These are phyloP conservation scores for Ornithoptera alexandrae DNA, from an alignment of 2,888 invertebrate species.

Conservation along the genomic window DNA sequence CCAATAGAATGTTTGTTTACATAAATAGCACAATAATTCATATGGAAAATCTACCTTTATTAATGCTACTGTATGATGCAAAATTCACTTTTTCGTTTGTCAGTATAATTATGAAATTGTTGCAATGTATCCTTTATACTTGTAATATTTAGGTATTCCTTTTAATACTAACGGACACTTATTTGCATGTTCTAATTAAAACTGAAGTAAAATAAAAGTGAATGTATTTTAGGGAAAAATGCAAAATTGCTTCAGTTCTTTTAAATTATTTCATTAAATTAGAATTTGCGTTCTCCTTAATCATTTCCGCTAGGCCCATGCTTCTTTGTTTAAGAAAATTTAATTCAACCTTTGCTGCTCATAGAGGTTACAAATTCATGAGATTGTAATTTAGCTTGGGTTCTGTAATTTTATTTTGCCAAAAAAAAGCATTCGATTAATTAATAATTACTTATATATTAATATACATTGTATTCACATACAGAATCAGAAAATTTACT, in stretches of 20 bases:
- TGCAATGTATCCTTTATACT: too few species aligned
- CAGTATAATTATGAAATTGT: too few species aligned
- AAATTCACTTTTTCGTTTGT: too few species aligned
- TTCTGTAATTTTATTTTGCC: conserved; percentile 5
- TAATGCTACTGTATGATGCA: too few species aligned
- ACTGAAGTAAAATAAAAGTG: background rate
- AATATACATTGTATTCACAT: too few species aligned
- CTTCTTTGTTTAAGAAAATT: conserved; percentile 18
- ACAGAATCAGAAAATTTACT: too few species aligned
- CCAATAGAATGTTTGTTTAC: too few species aligned
- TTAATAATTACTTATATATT: too few species aligned
- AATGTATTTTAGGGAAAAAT: background rate
- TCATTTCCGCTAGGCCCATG: conserved; percentile 14
- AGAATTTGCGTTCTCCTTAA: conserved; percentile 17
- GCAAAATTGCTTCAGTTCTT: background rate
- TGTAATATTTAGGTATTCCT: background rate
- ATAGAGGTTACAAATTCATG: conserved; percentile 7
- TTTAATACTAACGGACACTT: background rate
- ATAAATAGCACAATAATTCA: too few species aligned
- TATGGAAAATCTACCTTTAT: too few species aligned
- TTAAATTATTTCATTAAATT: conserved; percentile 22
- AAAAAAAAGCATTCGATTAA: background rate
- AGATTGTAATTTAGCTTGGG: conserved; percentile 18
- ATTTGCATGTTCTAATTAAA: background rate
- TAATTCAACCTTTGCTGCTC: conserved; percentile 16